Evolutionary conservation across 2,797 vertebrate species (phyloP).

Genomic region (Sebastes taczanowskii): DNA sequence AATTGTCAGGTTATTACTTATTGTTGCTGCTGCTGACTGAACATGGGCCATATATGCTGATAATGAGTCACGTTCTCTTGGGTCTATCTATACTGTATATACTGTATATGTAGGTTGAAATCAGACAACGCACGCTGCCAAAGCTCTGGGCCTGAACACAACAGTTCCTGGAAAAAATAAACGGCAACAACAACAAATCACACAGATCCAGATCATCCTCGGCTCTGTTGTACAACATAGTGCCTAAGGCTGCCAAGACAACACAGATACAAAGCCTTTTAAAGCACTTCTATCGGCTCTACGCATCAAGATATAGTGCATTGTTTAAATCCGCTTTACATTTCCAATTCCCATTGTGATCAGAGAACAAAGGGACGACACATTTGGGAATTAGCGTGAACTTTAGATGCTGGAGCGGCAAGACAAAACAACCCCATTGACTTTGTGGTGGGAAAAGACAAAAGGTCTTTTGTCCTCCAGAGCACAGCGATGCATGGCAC

Average conservation of each 20-base stretch:
- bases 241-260: constrained; percentile 32
- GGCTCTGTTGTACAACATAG: constrained; percentile 9
- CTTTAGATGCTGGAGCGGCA: constrained; percentile 22
- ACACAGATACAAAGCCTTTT: constrained; percentile 15
- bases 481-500: constrained; percentile 11
- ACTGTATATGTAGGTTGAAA: not conserved
- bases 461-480: constrained; percentile 53
- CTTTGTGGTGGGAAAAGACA: constrained; percentile 47
- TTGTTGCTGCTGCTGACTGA: not conserved
- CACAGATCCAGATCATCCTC: constrained; percentile 33
- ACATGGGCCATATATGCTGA: not conserved
- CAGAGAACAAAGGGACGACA: constrained; percentile 46
- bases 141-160: constrained; percentile 32
- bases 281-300: constrained; percentile 9
- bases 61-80: not conserved
- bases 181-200: constrained; percentile 33
- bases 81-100: not conserved
- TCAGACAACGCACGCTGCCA: constrained; percentile 20
- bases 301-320: constrained; percentile 2
- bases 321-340: constrained; percentile 27
- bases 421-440: constrained; percentile 57
- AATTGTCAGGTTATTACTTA: not conserved
- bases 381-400: constrained; percentile 45
- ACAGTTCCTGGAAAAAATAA: constrained; percentile 36
- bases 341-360: constrained; percentile 49